Evolutionary conservation across 2,888 invertebrate genomes (phyloP).

Genomic region (Dichetophora obliterata): DNA sequence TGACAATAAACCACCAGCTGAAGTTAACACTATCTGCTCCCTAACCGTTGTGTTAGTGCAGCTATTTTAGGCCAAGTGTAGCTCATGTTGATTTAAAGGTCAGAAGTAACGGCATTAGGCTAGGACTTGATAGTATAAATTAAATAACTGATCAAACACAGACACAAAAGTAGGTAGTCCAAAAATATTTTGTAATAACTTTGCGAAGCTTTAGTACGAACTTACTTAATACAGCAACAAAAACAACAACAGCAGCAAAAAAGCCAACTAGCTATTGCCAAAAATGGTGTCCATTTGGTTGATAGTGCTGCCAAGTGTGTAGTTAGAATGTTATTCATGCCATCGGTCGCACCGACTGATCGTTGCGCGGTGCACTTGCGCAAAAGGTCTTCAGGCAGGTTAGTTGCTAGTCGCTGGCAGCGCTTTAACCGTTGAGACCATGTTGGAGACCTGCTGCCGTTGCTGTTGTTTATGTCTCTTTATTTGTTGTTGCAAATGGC

Average conservation of each 20-base stretch:
- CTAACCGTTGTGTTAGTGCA: background rate
- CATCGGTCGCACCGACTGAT: background rate
- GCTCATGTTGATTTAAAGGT: constrained; percentile 23
- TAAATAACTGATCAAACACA: background rate
- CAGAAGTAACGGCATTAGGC: constrained; percentile 12
- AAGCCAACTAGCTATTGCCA: constrained; percentile 23
- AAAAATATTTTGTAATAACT: constrained; percentile 12
- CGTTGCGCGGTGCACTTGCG: constrained; percentile 58
- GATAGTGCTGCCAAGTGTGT: constrained; percentile 47
- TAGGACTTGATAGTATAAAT: background rate
- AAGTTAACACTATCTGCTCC: background rate
- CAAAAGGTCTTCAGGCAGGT: constrained; percentile 64
- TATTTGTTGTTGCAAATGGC: background rate
- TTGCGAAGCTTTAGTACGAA: constrained; percentile 5
- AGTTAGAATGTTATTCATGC: background rate
- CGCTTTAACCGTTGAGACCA: constrained; percentile 41
- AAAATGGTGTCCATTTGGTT: constrained; percentile 48
- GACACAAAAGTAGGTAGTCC: background rate
- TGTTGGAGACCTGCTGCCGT: background rate
- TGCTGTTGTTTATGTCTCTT: background rate
- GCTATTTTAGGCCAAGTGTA: background rate
- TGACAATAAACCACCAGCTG: background rate
- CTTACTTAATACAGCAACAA: constrained; percentile 22
- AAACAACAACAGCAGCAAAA: constrained; percentile 17
- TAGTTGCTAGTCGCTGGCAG: constrained; percentile 57